These are phyloP conservation scores for Tinea pellionella DNA, from an alignment of 2,888 invertebrate genomes.

Conservation along the genomic window DNA sequence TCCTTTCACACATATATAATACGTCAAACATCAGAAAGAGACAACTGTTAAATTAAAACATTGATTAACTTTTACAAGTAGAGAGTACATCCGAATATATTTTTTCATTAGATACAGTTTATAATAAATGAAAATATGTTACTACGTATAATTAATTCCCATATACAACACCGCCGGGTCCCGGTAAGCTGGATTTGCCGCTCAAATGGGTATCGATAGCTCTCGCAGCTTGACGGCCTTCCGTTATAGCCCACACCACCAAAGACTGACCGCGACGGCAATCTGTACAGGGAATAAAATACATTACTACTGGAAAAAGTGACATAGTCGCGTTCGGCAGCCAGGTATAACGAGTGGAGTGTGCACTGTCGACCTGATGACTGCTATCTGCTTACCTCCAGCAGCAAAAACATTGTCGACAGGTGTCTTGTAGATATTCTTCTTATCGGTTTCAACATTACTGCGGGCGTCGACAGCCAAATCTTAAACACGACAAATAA, in stretches of 20 bases:
- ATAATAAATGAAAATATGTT: too few relatives aligned
- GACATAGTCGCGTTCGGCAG: too few relatives aligned
- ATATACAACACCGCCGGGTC: conserved; percentile 88
- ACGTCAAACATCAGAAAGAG: too few relatives aligned
- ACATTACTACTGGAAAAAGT: too few relatives aligned
- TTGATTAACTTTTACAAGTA: too few relatives aligned
- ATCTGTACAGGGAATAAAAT: conserved; percentile 68
- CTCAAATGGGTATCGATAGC: conserved; percentile 90
- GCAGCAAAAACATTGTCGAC: conserved; percentile 92
- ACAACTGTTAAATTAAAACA: too few relatives aligned
- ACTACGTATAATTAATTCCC: neutral
- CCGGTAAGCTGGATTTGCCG: conserved; percentile 84
- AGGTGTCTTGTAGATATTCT: conserved; percentile 81
- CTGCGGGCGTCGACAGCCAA: conserved; percentile 90
- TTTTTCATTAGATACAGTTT: too few relatives aligned
- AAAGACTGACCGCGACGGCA: conserved; percentile 98
- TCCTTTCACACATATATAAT: too few relatives aligned
- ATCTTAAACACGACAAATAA: conserved; percentile 42
- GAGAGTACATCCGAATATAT: too few relatives aligned
- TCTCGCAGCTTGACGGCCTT: conserved; percentile 97
- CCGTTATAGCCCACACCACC: conserved; percentile 98
- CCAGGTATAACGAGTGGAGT: too few relatives aligned
- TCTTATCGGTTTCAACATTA: conserved; percentile 85
- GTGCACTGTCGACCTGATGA: too few relatives aligned
- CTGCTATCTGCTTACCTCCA: conserved; percentile 82